phyloP scores from a whole-genome alignment of 2,888 invertebrate genomes.

The Ceriagrion tenellum region DNA sequence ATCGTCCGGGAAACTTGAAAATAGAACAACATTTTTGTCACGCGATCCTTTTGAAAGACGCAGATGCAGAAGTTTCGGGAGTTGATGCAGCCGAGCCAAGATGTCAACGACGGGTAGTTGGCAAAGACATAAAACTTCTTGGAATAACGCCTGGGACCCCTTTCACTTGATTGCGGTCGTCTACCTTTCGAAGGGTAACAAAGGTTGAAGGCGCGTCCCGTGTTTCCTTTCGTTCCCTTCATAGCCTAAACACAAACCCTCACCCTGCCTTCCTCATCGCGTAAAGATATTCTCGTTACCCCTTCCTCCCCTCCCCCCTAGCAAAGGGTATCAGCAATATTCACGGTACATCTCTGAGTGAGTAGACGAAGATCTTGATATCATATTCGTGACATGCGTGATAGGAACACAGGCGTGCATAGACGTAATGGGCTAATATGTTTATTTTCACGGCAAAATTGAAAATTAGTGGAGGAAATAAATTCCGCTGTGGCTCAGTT shows the following conservation, averaged over 20 bases:
- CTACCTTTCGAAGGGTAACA: constrained; percentile 59
- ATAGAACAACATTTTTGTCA: constrained; percentile 13
- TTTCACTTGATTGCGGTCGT: constrained; percentile 62
- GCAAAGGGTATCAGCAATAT: not conserved
- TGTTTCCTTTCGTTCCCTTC: not conserved
- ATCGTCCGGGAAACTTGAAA: not conserved
- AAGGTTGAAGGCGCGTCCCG: constrained; percentile 29
- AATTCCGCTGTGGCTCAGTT: too few species aligned
- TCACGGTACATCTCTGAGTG: not conserved
- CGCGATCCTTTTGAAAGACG: constrained; percentile 21
- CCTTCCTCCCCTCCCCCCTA: not conserved
- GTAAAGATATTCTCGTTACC: not conserved
- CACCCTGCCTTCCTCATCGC: not conserved
- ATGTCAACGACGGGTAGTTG: constrained; percentile 54
- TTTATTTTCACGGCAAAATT: not conserved
- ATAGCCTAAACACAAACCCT: constrained; percentile 20
- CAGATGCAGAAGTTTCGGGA: constrained; percentile 11
- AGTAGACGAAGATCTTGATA: not conserved
- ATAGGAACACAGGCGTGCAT: not conserved
- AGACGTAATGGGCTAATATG: not conserved
- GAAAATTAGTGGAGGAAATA: not conserved
- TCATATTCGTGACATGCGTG: not conserved
- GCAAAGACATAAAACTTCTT: constrained; percentile 54
- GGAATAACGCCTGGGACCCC: constrained; percentile 58
- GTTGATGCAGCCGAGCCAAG: constrained; percentile 43